Evolutionary conservation across 2,888 invertebrate genomes (phyloP).

Genomic region (Limnephilus marmoratus): DNA sequence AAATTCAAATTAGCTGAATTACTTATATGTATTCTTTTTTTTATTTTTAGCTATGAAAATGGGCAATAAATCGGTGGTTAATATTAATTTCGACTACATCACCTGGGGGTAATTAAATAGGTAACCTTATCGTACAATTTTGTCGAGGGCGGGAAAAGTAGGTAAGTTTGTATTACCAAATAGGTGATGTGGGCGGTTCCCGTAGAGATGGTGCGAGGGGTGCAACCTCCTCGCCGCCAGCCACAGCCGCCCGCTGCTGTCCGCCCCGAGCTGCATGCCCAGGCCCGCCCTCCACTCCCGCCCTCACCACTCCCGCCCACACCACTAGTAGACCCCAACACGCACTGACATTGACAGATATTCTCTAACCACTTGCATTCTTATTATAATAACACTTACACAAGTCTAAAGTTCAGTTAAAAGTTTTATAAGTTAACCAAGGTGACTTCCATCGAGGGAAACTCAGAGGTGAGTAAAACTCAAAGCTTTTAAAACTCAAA

Average conservation of each 20-base stretch:
- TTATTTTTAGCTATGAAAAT: no score
- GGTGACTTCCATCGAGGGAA: not conserved
- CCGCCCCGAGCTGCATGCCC: slow-evolving; percentile 63
- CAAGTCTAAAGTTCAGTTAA: not conserved
- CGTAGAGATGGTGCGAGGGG: slow-evolving; percentile 63
- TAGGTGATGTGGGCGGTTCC: slow-evolving; percentile 50
- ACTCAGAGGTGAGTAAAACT: not conserved
- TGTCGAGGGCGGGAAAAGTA: not conserved
- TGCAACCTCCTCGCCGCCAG: slow-evolving; percentile 64
- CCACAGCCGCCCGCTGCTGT: slow-evolving; percentile 63
- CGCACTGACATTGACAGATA: slow-evolving; percentile 10
- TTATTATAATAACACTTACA: slow-evolving; percentile 12
- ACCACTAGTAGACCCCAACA: not conserved
- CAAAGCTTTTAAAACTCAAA: not conserved
- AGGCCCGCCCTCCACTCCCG: slow-evolving; percentile 41
- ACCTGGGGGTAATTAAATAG: no score
- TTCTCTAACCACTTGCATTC: not conserved
- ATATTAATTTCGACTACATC: no score
- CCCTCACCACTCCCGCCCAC: slow-evolving; percentile 35
- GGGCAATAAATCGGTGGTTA: no score
- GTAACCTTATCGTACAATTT: not conserved
- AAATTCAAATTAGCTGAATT: no score
- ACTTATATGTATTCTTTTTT: no score
- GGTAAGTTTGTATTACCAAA: not conserved
- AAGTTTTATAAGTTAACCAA: not conserved